These are phyloP conservation scores for Tachycineta bicolor DNA, from an alignment of 2,113 vertebrate species.

Conservation along the genomic window DNA sequence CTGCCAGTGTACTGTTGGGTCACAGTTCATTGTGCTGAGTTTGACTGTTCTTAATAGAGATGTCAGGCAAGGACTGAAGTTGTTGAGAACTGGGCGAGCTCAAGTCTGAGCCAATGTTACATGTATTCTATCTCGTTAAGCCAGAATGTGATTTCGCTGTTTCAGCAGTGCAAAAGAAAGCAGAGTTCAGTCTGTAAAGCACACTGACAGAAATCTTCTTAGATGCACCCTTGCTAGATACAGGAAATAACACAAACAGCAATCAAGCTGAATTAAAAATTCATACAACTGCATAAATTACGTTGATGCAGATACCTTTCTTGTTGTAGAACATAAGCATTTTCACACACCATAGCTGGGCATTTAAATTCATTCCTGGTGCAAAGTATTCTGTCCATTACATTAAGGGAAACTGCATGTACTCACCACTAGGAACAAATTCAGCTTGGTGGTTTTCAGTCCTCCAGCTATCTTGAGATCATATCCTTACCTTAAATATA, in stretches of 20 bases:
- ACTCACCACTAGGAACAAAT: neutral
- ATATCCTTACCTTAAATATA: neutral
- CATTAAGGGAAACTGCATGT: neutral
- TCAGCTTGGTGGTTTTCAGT: neutral
- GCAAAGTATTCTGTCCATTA: neutral
- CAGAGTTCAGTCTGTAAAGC: neutral
- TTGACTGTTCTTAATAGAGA: neutral
- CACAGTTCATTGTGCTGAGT: neutral
- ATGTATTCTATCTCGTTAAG: fast-evolving
- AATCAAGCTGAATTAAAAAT: neutral
- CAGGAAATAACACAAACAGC: neutral
- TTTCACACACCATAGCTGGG: neutral
- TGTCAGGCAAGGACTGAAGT: neutral
- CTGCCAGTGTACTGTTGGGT: neutral
- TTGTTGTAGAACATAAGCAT: neutral
- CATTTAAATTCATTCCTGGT: neutral
- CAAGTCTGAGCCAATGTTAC: neutral
- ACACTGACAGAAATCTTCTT: neutral
- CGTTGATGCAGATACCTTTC: neutral
- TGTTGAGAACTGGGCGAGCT: neutral
- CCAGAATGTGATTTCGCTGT: neutral
- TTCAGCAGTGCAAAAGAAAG: neutral
- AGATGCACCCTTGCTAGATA: neutral
- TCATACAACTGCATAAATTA: neutral
- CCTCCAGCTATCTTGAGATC: neutral